Base-by-base conservation (phyloP, 2,113 vertebrate species). In the Pholis gunnellus region DNA sequence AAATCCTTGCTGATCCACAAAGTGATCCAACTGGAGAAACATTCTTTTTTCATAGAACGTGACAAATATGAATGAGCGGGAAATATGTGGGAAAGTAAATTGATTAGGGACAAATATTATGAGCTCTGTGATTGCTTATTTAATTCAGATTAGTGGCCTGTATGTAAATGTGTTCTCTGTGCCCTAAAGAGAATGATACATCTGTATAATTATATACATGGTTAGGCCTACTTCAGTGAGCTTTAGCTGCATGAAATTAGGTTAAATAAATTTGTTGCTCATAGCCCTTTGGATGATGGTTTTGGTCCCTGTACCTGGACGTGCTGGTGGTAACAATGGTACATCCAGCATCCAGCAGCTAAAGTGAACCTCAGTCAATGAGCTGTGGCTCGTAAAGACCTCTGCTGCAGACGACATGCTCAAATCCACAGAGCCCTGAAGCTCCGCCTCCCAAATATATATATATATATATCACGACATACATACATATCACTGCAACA, bases 141-240 rank as follows among this genome's bases (percentile, higher is more conserved):
- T 36, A 34, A 69, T 69, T 4, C 54, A 36, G 29, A 69, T 69
- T 22, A 70, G 46, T 22, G 50, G 9, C 44, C 48, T 38, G 9
- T 71, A 38, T 71, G 13, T 38, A 71, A 54, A 61, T 74, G 25
- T 46, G 18, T 42, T 56, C 54, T 60, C 38, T 59, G 27, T 56
- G 22, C n/a, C n/a, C 54, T 27, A 27, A 56, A 27, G 54, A 56
- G 25, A 56, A 56, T 14, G 10, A 56, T 27, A 27, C 54, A 27
- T n/a, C n/a, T 20, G 1, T 56, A 56, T 56, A 13, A 56, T 56
- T 27, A 59, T 7, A 20, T 13, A 69, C 66, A 69, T 14, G 27
- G 44, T 31, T 50, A 42, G 15, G 38, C 14, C 65, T 4, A 2
- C 11, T 10, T 67, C 29, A 67, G 6, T 44, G 27, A 67, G 42